These are phyloP conservation scores for Xyrauchen texanus DNA, from an alignment of 2,113 vertebrate species.

Conservation along the genomic window DNA sequence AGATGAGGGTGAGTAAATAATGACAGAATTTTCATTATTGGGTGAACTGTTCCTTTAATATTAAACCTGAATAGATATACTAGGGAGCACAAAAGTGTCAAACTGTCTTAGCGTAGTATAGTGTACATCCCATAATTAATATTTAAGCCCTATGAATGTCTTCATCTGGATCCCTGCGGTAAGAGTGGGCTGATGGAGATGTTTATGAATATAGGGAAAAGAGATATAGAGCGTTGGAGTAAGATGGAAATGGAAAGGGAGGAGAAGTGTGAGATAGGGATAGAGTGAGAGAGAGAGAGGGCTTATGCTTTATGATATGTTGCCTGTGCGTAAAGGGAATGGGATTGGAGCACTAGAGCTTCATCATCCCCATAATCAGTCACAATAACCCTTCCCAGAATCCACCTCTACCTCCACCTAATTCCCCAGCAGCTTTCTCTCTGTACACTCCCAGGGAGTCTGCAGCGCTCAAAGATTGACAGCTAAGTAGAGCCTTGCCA, in stretches of 20 bases:
- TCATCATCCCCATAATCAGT: constrained; percentile 49
- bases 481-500: constrained; percentile 12
- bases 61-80: neutral
- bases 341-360: constrained; percentile 25
- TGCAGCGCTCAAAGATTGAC: constrained; percentile 25
- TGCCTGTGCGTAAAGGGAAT: constrained; percentile 22
- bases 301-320: neutral
- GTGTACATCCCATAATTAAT: constrained; percentile 10
- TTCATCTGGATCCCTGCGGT: neutral
- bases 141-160: neutral
- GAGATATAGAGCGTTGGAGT: neutral
- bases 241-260: neutral
- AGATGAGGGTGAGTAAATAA: no score
- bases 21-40: no score
- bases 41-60: no score
- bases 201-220: constrained; percentile 12
- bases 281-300: constrained; percentile 6
- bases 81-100: no score
- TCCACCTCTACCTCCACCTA: constrained; percentile 34
- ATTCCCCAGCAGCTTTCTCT: constrained; percentile 47
- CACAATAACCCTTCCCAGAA: constrained; percentile 48
- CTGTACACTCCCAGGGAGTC: neutral
- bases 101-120: neutral
- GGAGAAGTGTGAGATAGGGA: constrained; percentile 23
- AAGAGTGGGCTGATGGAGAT: constrained; percentile 40